These are phyloP conservation scores for Macrotrachela quadricornifera DNA, from an alignment of 1,140 invertebrate genomes.

Conservation along the genomic window DNA sequence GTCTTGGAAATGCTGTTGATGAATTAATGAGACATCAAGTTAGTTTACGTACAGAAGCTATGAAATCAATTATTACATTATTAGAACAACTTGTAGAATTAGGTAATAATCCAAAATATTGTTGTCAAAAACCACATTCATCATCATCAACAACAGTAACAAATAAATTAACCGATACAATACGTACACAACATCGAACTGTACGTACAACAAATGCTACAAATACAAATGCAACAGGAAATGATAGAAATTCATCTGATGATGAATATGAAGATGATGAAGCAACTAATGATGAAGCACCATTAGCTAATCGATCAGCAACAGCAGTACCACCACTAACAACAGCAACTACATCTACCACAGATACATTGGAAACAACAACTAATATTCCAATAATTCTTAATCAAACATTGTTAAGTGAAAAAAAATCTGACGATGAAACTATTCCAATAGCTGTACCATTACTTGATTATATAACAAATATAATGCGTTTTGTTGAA, in stretches of 20 bases:
- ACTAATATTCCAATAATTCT: slow-evolving; percentile 8
- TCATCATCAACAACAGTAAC: slow-evolving; percentile 34
- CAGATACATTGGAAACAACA: neutral
- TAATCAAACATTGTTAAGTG: slow-evolving; percentile 8
- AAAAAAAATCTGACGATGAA: neutral
- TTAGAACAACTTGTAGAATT: slow-evolving; percentile 39
- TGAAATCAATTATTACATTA: slow-evolving; percentile 51
- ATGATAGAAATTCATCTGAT: neutral
- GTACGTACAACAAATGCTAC: neutral
- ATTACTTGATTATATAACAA: slow-evolving; percentile 15
- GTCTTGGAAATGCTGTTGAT: slow-evolving; percentile 73
- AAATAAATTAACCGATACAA: neutral
- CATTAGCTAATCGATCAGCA: too few relatives aligned
- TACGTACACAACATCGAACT: too few relatives aligned
- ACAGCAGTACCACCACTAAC: too few relatives aligned
- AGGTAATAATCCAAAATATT: slow-evolving; percentile 52
- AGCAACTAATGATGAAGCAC: neutral
- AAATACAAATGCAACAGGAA: neutral
- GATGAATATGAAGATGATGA: neutral
- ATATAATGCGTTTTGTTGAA: slow-evolving; percentile 62
- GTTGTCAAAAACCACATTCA: slow-evolving; percentile 51
- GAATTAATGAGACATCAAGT: slow-evolving; percentile 78
- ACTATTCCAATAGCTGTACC: neutral
- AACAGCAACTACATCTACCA: too few relatives aligned
- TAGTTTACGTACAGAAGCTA: slow-evolving; percentile 53